phyloP scores from a whole-genome alignment of 2,888 invertebrate species.

The Watsonalla cultraria region DNA sequence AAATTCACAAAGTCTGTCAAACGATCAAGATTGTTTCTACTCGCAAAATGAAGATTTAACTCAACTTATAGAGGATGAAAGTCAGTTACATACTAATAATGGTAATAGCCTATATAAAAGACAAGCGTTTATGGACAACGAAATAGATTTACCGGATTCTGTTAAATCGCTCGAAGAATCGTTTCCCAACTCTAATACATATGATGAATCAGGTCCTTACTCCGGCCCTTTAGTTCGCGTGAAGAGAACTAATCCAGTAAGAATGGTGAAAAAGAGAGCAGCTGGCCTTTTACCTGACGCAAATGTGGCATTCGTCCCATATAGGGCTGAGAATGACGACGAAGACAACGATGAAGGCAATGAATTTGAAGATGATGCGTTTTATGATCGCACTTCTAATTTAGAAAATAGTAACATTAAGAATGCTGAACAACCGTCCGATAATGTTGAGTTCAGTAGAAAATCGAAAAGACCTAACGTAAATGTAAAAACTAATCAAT shows the following conservation, averaged over 20 bases:
- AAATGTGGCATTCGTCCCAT: constrained; percentile 57
- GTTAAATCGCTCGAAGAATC: constrained; percentile 65
- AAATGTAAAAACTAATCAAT: constrained; percentile 18
- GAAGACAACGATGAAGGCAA: constrained; percentile 70
- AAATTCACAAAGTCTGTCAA: constrained; percentile 28
- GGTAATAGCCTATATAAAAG: constrained; percentile 42
- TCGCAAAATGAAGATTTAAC: constrained; percentile 41
- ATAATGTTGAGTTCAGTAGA: constrained; percentile 11
- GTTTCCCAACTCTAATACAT: constrained; percentile 51
- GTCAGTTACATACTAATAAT: constrained; percentile 27
- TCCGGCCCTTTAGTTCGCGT: constrained; percentile 58
- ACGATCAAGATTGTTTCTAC: constrained; percentile 32
- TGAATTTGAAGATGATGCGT: constrained; percentile 71
- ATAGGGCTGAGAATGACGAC: constrained; percentile 58
- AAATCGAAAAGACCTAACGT: constrained; percentile 9
- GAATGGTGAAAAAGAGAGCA: constrained; percentile 44
- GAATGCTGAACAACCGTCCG: constrained; percentile 15
- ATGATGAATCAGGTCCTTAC: constrained; percentile 39
- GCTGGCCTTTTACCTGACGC: constrained; percentile 47
- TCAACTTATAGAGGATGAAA: constrained; percentile 38
- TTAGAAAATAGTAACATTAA: constrained; percentile 33
- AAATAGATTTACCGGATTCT: constrained; percentile 39
- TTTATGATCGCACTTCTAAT: constrained; percentile 61
- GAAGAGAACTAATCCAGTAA: constrained; percentile 53
- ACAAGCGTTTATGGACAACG: constrained; percentile 32